Percentiles rank a stretch among this genome's conserved stretches.
These are phyloP conservation scores for Lamprologus speciosus DNA, from an alignment of 2,113 vertebrate species.

Conservation along the genomic window DNA sequence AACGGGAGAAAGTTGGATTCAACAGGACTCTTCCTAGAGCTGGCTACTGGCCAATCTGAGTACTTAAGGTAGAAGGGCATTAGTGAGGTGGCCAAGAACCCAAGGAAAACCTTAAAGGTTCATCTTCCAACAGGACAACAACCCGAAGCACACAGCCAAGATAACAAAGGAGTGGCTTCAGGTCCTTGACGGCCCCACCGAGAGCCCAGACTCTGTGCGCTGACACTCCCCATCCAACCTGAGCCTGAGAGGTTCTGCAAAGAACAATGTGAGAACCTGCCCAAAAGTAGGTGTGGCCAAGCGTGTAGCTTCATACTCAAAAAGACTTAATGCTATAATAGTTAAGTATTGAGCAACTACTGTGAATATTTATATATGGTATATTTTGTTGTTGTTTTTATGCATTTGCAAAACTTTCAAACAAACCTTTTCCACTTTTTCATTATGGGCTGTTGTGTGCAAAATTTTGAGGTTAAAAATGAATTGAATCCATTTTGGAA, in stretches of 20 bases:
- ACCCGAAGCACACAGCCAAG: background rate
- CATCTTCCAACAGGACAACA: background rate
- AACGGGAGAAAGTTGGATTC: accelerated
- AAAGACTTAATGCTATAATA: background rate
- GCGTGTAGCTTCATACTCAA: accelerated
- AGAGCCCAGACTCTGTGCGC: background rate
- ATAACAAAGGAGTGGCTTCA: background rate
- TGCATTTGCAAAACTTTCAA: background rate
- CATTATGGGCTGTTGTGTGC: background rate
- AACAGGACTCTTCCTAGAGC: background rate
- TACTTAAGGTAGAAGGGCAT: background rate
- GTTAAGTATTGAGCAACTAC: background rate
- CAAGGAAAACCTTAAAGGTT: background rate
- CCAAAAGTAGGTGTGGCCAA: accelerated
- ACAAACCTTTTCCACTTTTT: background rate
- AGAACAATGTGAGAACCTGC: background rate
- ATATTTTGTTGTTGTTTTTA: accelerated
- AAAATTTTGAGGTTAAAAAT: accelerated
- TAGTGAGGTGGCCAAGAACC: background rate
- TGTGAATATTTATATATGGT: background rate
- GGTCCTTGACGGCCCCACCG: accelerated
- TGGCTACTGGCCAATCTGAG: background rate
- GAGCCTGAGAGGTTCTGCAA: background rate
- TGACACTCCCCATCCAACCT: background rate
- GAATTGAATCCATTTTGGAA: background rate